Base-by-base conservation (phyloP, 2,113 vertebrate species). In the Chloropsis cyanopogon region DNA sequence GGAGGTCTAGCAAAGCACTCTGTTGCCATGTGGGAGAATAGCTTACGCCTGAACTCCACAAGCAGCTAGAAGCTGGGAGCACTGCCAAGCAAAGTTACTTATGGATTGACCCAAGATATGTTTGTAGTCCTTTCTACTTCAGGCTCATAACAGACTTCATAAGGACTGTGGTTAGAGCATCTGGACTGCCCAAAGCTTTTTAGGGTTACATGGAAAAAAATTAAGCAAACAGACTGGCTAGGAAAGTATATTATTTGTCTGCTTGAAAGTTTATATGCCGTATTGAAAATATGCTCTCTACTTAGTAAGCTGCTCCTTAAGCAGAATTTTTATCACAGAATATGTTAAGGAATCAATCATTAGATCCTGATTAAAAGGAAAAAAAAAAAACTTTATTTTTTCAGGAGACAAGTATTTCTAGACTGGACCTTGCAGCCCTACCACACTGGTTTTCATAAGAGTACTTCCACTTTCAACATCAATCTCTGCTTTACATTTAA, bases 131-230 rank as follows among this genome's bases (percentile, higher is more conserved):
- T 84, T 95, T 96, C 95, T 96, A 95, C 94, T 97, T 93, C 91
- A 98, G 96, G 97, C 92, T 96, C 95, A 93, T 94, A 95, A 95
- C 75, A 97, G 94, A 96, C 95, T 97, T 98, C 84, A 53, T 86
- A 96, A 97, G 96, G 94, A 94, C 53, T 97, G 97, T 47, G 96
- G 97, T 97, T 94, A 95, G 94, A 57, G 54, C 73, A 90, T 76
- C 16, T 97, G 93, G 95, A 91, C 85, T 93, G 92, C 77, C 82
- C 92, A 91, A 95, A 96, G 61, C 53, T 82, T 96, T 97, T 96
- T 63, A 93, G 93, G 93, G 88, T 91, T 97, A 93, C 91, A 86
- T 71, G 77, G 60, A 91, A 92, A 93, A 60, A 86, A 79, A 88
- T 66, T 33, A 89, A 90, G 52, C 85, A 93, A 96, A 96, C 92